These are phyloP conservation scores for Leucosticte australis DNA, from an alignment of 2,113 vertebrate genomes.

Conservation along the genomic window DNA sequence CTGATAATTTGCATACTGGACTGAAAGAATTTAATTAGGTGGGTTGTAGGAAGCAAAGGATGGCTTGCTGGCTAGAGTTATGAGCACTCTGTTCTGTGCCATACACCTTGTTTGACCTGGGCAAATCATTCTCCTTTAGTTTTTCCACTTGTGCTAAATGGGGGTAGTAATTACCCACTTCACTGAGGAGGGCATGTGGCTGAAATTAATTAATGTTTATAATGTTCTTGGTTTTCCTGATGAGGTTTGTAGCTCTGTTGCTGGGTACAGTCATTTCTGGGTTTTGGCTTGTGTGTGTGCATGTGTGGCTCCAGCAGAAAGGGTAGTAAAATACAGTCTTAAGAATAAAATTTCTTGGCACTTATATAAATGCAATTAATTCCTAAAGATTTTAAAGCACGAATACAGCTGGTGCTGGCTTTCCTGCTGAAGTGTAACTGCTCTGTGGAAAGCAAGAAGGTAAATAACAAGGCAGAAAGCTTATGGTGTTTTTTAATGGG, in stretches of 20 bases:
- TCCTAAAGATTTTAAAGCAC: not conserved
- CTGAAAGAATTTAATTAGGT: not conserved
- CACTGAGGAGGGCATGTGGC: not conserved
- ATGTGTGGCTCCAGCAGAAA: not conserved
- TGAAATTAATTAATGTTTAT: conserved; percentile 47
- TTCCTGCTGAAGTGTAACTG: not conserved
- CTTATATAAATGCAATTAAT: not conserved
- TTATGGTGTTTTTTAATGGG: not conserved
- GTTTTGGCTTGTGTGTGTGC: not conserved
- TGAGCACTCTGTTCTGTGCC: fast-evolving
- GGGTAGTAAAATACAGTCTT: not conserved
- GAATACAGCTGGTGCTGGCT: not conserved
- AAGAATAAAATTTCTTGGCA: not conserved
- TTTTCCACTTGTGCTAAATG: conserved; percentile 9
- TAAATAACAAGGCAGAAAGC: not conserved
- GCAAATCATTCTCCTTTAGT: not conserved
- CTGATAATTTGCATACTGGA: not conserved
- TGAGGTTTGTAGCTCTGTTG: not conserved
- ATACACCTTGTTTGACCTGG: conserved; percentile 8
- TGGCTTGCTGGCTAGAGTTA: not conserved
- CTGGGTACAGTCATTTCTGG: not conserved
- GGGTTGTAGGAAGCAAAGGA: not conserved
- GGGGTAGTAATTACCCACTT: conserved; percentile 24
- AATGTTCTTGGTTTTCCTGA: not conserved
- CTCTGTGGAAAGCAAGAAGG: not conserved